Conservation (phyloP, 2,888 invertebrate genomes). For the Mycalesis mineus region DNA sequence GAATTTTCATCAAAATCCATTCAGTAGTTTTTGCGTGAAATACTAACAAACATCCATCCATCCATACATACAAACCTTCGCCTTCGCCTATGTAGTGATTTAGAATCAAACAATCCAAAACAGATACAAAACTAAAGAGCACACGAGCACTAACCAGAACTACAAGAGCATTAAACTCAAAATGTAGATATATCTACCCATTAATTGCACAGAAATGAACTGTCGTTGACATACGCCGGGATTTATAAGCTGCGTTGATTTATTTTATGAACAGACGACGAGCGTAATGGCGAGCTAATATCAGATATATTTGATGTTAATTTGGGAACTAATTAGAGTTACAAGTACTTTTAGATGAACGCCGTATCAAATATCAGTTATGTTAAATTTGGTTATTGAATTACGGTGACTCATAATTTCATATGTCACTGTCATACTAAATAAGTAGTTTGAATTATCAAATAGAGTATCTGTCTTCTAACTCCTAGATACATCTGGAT, state of each 20-base stretch:
- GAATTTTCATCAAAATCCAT: no score
- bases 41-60: no score
- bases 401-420: not conserved
- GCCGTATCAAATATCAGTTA: not conserved
- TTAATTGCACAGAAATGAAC: constrained; percentile 34
- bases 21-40: no score
- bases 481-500: no score
- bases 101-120: not conserved
- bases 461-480: no score
- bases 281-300: constrained; percentile 17
- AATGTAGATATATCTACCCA: constrained; percentile 31
- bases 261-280: constrained; percentile 26
- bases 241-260: constrained; percentile 33
- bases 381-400: not conserved
- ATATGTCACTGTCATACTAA: not conserved
- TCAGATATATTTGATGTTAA: constrained; percentile 14
- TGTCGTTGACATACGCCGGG: constrained; percentile 30
- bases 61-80: no score
- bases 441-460: no score
- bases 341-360: not conserved
- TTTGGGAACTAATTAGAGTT: constrained; percentile 9
- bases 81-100: not conserved
- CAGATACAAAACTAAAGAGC: not conserved
- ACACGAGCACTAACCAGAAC: not conserved
- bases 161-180: constrained; percentile 22